Evolutionary conservation across 2,797 vertebrate species (phyloP).

Genomic region (Ispidina lecontei): DNA sequence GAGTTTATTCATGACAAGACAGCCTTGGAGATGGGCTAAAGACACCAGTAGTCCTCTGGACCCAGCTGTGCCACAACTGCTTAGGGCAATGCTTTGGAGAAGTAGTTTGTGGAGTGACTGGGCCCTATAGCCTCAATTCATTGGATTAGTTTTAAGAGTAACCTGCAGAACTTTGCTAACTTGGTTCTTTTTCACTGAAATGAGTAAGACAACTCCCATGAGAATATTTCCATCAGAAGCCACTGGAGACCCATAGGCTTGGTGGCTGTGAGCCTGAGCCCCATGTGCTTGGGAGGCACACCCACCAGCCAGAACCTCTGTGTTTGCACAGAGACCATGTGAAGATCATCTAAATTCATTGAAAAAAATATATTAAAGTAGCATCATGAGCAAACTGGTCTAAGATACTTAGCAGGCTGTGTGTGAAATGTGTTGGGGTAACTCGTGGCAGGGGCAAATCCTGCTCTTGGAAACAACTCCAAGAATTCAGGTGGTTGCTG

Average conservation of each 20-base stretch:
- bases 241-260: neutral
- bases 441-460: neutral
- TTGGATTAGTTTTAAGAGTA: neutral
- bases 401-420: neutral
- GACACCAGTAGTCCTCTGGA: neutral
- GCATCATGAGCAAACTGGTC: neutral
- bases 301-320: neutral
- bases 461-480: neutral
- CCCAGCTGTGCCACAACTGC: neutral
- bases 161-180: neutral
- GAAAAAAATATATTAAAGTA: neutral
- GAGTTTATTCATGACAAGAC: neutral
- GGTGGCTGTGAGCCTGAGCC: neutral
- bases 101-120: neutral
- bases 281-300: rapidly evolving
- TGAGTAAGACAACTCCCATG: neutral
- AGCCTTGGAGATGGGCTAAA: neutral
- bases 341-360: neutral
- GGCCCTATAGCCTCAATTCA: neutral
- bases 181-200: neutral
- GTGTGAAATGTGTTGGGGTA: neutral
- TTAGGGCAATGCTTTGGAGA: neutral
- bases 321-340: neutral
- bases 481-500: neutral
- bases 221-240: neutral